Base-by-base conservation (phyloP, 2,113 vertebrate species). In the Silurus asotus region DNA sequence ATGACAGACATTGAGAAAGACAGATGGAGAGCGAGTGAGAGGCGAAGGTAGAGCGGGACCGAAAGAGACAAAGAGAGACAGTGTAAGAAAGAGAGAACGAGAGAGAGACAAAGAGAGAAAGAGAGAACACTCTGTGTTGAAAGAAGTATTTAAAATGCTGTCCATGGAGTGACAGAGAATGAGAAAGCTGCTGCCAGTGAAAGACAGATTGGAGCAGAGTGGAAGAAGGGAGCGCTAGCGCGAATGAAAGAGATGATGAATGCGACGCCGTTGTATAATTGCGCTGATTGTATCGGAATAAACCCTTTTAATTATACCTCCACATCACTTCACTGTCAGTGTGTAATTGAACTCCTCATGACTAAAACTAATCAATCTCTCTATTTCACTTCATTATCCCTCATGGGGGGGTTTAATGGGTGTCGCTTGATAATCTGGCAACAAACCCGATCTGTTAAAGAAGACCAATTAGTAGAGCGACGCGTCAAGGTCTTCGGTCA, bases 341-440 rank as follows among this genome's bases (percentile, higher is more conserved):
- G 19, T 48, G 77, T 80, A 61, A 80, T 80, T 80, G 56, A 80
- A 48, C 58, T 45, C 77, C 14, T 80, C 15, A 80, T 80, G 19
- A 80, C 56, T 23, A 80, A 61, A 80, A 20, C 56, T 80, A 58
- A 79, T 79, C 76, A 61, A 19, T 59, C 56, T 80, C 37, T 80
- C 77, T 23, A 61, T 80, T 61, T 9, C 77, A 80, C 56, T 80
- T 59, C 56, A 80, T 80, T 80, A 61, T 61, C 17, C 28, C 28
- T 61, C 19, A 48, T 80, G 37, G 37, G 19, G 19, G 56, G 61
- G 17, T 23, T 37, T 45, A 80, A 80, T 80, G 77, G 28, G 48
- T 77, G 51, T 55, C 55, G 74, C 74, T 55, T 55, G 74, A 77
- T 77, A 77, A 77, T n/a, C n/a, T 77, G 51, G 51, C 23, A 45